Conservation (phyloP, 2,797 vertebrate species). For the Choloepus didactylus region DNA sequence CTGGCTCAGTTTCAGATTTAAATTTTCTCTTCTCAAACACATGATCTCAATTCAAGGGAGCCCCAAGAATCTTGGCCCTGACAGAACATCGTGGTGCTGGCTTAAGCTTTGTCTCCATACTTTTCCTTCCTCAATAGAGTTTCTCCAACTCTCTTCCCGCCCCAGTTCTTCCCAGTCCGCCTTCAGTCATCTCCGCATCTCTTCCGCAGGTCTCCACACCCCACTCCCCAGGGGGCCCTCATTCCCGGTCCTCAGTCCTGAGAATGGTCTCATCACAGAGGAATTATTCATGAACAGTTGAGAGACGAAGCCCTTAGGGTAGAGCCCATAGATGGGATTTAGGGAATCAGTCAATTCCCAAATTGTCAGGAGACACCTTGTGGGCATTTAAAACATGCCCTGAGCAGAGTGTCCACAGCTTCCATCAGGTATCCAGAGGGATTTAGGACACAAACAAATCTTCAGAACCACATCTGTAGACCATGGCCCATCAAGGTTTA, state of each 20-base stretch:
- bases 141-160: not conserved
- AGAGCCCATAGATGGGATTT: not conserved
- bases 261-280: not conserved
- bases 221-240: not conserved
- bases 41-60: not conserved
- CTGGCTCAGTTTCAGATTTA: not conserved
- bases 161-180: not conserved
- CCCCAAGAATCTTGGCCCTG: not conserved
- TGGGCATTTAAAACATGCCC: conserved; percentile 7
- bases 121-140: not conserved
- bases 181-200: not conserved
- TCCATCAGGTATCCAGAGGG: not conserved
- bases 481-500: not conserved
- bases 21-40: not conserved
- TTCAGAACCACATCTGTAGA: not conserved
- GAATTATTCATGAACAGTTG: not conserved
- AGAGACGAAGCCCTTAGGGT: not conserved
- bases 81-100: not conserved
- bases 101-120: not conserved
- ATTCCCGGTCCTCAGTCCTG: not conserved
- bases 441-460: not conserved
- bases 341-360: not conserved
- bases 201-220: not conserved
- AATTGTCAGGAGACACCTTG: not conserved
- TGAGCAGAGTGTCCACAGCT: not conserved